Percentiles rank a stretch among this genome's conserved stretches.
Conservation (phyloP, 2,113 vertebrate species). For the Pelecanoides urinatrix region DNA sequence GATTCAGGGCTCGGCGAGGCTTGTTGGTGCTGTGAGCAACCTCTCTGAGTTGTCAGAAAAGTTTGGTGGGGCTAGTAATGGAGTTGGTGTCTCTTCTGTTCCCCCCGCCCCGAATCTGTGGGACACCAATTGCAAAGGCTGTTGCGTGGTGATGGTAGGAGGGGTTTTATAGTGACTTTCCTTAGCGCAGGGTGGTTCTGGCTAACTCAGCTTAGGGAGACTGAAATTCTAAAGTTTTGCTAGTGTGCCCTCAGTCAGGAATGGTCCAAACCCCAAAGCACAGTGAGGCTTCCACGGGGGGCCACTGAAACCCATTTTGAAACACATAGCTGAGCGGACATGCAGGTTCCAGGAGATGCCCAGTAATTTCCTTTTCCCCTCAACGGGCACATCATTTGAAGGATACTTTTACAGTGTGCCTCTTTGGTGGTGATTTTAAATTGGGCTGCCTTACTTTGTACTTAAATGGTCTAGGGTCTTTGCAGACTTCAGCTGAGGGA, state of each 20-base stretch:
- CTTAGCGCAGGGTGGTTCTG: neutral
- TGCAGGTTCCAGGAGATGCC: neutral
- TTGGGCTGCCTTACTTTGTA: neutral
- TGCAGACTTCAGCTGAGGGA: neutral
- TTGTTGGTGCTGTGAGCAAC: neutral
- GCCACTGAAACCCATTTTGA: neutral
- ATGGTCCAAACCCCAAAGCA: neutral
- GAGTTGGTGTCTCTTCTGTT: neutral
- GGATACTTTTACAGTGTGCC: neutral
- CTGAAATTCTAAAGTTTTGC: neutral
- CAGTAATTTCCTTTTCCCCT: neutral
- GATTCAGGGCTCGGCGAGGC: neutral
- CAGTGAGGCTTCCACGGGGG: neutral
- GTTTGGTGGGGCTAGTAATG: neutral
- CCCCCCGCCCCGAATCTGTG: rapidly evolving
- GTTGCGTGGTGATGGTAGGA: neutral
- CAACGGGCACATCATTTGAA: neutral
- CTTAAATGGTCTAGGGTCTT: neutral
- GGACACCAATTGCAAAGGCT: neutral
- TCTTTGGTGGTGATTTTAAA: neutral
- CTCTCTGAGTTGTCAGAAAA: neutral
- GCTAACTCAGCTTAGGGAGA: neutral
- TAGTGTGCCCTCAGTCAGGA: neutral
- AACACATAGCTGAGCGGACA: neutral
- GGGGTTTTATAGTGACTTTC: neutral